phyloP scores from a whole-genome alignment of 2,888 invertebrate genomes.

The Drosophila anomelani region DNA sequence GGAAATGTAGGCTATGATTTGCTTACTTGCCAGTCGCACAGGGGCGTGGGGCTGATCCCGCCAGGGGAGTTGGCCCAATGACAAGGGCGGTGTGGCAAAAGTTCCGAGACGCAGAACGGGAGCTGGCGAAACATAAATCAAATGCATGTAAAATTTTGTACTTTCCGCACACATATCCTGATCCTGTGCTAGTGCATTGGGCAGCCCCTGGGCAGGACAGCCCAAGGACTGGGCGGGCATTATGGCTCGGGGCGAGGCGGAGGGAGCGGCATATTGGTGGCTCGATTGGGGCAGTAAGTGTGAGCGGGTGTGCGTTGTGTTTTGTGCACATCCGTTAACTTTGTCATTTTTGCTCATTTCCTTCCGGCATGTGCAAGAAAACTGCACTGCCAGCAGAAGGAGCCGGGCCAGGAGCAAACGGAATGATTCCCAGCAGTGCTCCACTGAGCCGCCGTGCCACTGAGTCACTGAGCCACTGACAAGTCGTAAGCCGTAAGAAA shows the following conservation, averaged over 20 bases:
- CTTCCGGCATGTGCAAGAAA: conserved; percentile 77
- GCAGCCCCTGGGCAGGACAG: conserved; percentile 43
- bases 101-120: conserved; percentile 41
- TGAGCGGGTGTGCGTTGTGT: conserved; percentile 52
- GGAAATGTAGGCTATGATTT: conserved; percentile 80
- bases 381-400: conserved; percentile 55
- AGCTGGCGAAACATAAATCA: conserved; percentile 75
- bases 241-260: background rate
- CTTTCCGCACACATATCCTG: conserved; percentile 80
- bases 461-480: conserved; percentile 76
- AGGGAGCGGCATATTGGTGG: conserved; percentile 15
- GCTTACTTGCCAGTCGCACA: conserved; percentile 63
- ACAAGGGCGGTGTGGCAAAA: conserved; percentile 56
- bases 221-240: background rate
- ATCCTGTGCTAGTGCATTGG: conserved; percentile 74
- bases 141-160: conserved; percentile 80
- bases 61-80: conserved; percentile 44
- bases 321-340: conserved; percentile 82
- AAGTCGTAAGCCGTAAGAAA: conserved; percentile 70
- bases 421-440: conserved; percentile 70
- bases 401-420: conserved; percentile 49
- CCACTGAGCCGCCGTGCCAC: conserved; percentile 66
- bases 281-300: conserved; percentile 17
- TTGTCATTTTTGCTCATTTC: conserved; percentile 81
- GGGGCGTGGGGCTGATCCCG: conserved; percentile 2